A percentile compares a stretch with the other conserved stretches of the same genome.
Conservation (phyloP, 2,113 vertebrate species). For the Castor canadensis region DNA sequence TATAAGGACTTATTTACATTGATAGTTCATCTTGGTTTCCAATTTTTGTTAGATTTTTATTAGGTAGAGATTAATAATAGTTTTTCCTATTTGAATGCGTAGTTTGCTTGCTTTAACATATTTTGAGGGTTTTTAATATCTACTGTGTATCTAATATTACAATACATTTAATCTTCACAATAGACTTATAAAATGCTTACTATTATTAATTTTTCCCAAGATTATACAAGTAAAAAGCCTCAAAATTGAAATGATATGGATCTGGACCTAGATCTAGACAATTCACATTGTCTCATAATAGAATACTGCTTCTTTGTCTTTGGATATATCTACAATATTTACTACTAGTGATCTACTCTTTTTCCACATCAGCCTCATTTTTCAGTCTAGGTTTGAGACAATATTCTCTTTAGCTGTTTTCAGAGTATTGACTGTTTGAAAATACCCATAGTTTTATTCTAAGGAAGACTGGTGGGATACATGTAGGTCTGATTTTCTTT, state of each 20-base stretch:
- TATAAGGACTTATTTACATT: neutral
- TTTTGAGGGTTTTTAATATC: neutral
- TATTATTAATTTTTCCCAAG: neutral
- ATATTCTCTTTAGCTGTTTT: neutral
- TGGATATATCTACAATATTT: neutral
- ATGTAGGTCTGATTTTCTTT: constrained; percentile 21
- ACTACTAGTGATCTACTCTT: neutral
- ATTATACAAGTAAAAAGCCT: neutral
- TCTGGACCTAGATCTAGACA: neutral
- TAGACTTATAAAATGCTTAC: neutral
- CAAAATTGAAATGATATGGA: neutral
- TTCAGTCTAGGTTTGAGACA: neutral
- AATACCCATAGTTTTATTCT: neutral
- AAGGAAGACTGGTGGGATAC: neutral
- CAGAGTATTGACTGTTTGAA: neutral
- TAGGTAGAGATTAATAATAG: neutral
- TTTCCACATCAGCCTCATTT: neutral
- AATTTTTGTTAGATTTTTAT: neutral
- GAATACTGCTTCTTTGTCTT: neutral
- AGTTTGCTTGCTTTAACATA: neutral
- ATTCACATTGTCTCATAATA: neutral
- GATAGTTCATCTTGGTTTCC: neutral
- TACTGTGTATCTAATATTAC: neutral
- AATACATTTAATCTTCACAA: neutral
- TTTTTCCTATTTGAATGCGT: neutral